Percentiles rank a stretch among this genome's conserved stretches.
phyloP scores from a whole-genome alignment of 2,888 invertebrate species.

The Acheta domesticus region DNA sequence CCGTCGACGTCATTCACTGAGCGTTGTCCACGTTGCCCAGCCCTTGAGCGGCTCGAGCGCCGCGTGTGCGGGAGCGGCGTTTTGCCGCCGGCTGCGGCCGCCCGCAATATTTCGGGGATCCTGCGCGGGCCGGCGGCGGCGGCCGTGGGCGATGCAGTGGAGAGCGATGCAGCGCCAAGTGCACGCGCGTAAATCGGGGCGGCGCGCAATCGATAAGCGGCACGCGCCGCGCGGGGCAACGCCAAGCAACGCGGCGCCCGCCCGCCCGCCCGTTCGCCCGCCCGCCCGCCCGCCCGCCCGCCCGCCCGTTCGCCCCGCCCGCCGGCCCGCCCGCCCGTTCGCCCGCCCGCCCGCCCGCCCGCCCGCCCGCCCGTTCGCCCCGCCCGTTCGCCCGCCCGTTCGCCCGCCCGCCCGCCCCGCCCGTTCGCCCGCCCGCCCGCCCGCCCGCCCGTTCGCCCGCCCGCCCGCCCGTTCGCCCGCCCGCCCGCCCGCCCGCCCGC shows the following conservation, averaged over 20 bases:
- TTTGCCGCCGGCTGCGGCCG: no score
- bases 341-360: neutral
- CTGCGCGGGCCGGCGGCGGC: neutral
- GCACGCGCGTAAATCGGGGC: neutral
- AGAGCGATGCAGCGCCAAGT: neutral
- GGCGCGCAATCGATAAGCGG: neutral
- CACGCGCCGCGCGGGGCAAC: neutral
- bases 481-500: neutral
- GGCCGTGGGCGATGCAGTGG: neutral
- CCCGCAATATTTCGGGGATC: no score
- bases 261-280: neutral
- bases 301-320: no score
- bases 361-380: neutral
- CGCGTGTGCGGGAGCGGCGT: no score
- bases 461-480: neutral
- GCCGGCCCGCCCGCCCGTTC: neutral
- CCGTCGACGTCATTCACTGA: no score
- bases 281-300: neutral
- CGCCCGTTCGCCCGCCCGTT: no score
- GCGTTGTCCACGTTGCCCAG: no score
- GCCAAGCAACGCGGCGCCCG: neutral
- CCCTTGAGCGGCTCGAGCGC: no score
- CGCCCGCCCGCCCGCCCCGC: neutral
- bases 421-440: no score
- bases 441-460: neutral